phyloP scores from a whole-genome alignment of 2,797 vertebrate species.

The Propithecus perrieri region DNA sequence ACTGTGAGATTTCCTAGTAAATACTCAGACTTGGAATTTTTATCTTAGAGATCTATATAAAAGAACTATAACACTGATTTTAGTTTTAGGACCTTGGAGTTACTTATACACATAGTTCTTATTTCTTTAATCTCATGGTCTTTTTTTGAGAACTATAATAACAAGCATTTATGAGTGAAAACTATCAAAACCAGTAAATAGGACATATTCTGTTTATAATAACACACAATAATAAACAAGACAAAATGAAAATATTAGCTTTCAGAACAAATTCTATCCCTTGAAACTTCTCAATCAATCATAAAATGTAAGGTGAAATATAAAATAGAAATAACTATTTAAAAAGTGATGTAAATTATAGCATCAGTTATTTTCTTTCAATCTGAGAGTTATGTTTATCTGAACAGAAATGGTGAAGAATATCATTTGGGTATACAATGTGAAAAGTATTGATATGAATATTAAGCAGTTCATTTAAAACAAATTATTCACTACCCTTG shows the following conservation, averaged over 20 bases:
- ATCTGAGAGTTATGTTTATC: background rate
- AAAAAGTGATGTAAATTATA: background rate
- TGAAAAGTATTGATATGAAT: conserved; percentile 30
- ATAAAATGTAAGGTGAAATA: background rate
- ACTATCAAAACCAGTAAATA: background rate
- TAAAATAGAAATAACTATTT: background rate
- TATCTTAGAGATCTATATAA: background rate
- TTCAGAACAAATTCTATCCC: background rate
- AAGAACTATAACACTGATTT: background rate
- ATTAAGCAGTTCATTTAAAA: background rate
- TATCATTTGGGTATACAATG: background rate
- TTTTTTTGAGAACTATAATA: background rate
- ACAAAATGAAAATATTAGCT: background rate
- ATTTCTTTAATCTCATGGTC: background rate
- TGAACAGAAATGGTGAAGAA: background rate
- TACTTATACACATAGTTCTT: background rate
- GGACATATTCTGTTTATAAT: background rate
- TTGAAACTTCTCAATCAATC: background rate
- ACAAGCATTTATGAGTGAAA: background rate
- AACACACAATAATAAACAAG: background rate
- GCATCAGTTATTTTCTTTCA: background rate
- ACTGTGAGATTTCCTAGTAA: background rate
- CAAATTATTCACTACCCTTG: conserved; percentile 2
- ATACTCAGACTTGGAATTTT: background rate
- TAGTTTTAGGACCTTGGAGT: background rate